Evolutionary conservation across 2,888 invertebrate genomes (phyloP).

Genomic region (Sarcophaga subvicina): DNA sequence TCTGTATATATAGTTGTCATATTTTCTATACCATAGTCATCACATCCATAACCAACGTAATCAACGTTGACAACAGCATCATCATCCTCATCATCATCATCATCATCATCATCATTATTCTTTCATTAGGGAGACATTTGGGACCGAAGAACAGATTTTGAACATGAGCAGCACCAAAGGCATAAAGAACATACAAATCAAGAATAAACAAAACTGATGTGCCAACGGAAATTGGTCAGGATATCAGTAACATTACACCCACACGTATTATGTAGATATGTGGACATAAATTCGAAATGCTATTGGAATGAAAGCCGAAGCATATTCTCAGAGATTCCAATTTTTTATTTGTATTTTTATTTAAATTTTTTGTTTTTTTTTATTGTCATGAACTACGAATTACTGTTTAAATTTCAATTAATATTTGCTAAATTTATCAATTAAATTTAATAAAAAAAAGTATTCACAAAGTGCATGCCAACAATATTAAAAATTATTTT

Average conservation of each 20-base stretch:
- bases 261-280: no score
- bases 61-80: not conserved
- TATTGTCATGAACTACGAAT: no score
- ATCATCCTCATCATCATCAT: not conserved
- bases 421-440: no score
- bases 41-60: not conserved
- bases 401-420: no score
- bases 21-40: not conserved
- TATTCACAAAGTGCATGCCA: no score
- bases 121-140: not conserved
- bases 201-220: slow-evolving; percentile 27
- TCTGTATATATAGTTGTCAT: no score
- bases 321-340: not conserved
- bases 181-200: slow-evolving; percentile 50
- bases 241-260: slow-evolving; percentile 31
- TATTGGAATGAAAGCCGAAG: not conserved
- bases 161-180: not conserved
- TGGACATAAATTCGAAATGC: no score
- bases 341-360: no score
- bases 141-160: not conserved
- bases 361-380: no score
- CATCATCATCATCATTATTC: not conserved
- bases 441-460: no score
- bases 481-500: no score
- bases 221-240: slow-evolving; percentile 55